Conservation (phyloP, 2,888 invertebrate species). For the Lathronympha strigana region DNA sequence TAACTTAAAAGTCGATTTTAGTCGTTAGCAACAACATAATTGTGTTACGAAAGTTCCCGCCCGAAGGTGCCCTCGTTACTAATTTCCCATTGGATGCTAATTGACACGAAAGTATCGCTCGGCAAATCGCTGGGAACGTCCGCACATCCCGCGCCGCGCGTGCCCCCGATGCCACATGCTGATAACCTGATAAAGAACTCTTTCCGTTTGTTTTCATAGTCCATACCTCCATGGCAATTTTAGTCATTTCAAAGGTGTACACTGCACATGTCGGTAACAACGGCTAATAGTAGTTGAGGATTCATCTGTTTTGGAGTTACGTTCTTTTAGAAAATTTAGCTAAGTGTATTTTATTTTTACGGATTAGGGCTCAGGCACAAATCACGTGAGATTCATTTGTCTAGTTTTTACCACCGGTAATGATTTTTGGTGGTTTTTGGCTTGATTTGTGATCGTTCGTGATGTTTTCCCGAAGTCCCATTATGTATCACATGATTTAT, state of each 20-base stretch:
- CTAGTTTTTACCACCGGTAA: too few relatives aligned
- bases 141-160: slow-evolving; percentile 56
- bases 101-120: slow-evolving; percentile 62
- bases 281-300: neutral
- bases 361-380: too few relatives aligned
- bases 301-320: too few relatives aligned
- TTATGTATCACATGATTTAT: too few relatives aligned
- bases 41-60: too few relatives aligned
- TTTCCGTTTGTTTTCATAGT: slow-evolving; percentile 30
- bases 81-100: slow-evolving; percentile 58
- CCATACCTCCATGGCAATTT: slow-evolving; percentile 12
- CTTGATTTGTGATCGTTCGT: too few relatives aligned
- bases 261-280: slow-evolving; percentile 2
- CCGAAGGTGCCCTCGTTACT: slow-evolving; percentile 42
- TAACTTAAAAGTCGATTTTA: neutral
- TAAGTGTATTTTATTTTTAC: too few relatives aligned
- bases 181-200: slow-evolving; percentile 34
- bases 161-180: slow-evolving; percentile 51
- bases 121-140: slow-evolving; percentile 62
- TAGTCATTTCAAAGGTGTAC: slow-evolving; percentile 13
- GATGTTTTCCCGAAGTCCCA: too few relatives aligned
- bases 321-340: too few relatives aligned
- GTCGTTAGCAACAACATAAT: neutral
- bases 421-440: too few relatives aligned
- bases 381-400: too few relatives aligned